Base-by-base conservation (phyloP, 2,888 invertebrate species). In the Palloptera scutellata region DNA sequence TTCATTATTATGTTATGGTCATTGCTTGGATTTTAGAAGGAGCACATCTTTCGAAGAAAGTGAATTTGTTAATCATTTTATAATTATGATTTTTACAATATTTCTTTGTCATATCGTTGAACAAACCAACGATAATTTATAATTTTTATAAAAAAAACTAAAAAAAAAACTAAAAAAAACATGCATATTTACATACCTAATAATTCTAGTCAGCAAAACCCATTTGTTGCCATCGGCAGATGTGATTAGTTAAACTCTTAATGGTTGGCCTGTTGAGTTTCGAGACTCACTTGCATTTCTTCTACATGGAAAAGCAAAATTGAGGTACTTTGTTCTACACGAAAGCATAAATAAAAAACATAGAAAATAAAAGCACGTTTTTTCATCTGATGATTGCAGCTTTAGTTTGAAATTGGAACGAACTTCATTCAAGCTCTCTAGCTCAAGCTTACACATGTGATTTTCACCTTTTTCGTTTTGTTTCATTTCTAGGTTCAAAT, bases 221-320 rank as follows among this genome's bases (percentile, higher is more conserved):
- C 59, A 12, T 19, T n/a, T 20, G 42, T 20, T 6, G 5, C 19
- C 48, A 45, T 57, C 48, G 12, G 30, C 61, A 52, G 17, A 43
- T 65, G 61, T 65, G 65, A 61, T 66, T 70, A 70, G 55, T 17
- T 64, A 42, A 66, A 48, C 61, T 63, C 52, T 51, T 43, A 51
- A 30, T 64, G 60, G 8, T 30, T 30, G 30, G 30, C 6, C 30
- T 30, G 30, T 20, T 57, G 42, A 30, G 58, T 43, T 12, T 17
- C 59, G 64, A 64, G 62, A 71, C 75, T 79, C 79, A 72, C 61
- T 77, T 75, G 73, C 77, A 66, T 79, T 78, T 79, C 76, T 67
- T 69, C 62, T 19, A 51, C 59, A 64, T 61, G 64, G 74, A 79
- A 79, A 79, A 72, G 75, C 71, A 74, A 78, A 72, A 72, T 70